Base-by-base conservation (phyloP, 2,888 invertebrate species). In the Parelbella ahira region DNA sequence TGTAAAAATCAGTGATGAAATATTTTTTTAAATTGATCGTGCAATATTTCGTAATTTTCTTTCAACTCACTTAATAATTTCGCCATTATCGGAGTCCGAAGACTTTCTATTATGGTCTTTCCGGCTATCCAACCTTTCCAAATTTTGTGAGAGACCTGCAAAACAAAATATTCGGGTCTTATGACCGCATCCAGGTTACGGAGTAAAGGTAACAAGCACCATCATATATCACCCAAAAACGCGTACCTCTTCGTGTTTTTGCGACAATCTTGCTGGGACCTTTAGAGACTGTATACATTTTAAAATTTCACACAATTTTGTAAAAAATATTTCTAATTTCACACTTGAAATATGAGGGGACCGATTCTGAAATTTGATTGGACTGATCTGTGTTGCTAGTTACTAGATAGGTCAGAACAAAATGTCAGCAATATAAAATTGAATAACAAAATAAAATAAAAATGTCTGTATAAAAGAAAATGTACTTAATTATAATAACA, bases 261-360 rank as follows among this genome's bases (percentile, higher is more conserved):
- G 95, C 93, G 61, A 94, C 94, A 74, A 95, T 93, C 89, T 95
- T 95, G 83, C 94, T 95, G 50, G 95, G 94, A 51, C 94, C 94
- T 83, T 94, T 95, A 50, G 93, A 93, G 67, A 95, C 93, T 70
- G 95, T 94, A 89, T 95, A 95, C 95, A 95, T 95, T 79, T 79
- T 84, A 78, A 63, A 79, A 74, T 78, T 79, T 79, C 62, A 63
- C 65, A 53, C 47, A 44, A 44, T 46, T 37, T 60, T 64, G 69
- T 71, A 73, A 73, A 69, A 68, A 68, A 74, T 32, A 80, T 71
- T 73, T 65, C 62, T 71, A 76, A 77, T 72, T 55, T 66, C 65
- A 62, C 72, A 70, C 64, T 63, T 45, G 45, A 44, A 38, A 20
- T 44, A 13, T 41, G 41, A 42, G 21, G 34, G 37, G 38, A 43